phyloP scores from a whole-genome alignment of 2,888 invertebrate species.

The Caenorhabditis afra region DNA sequence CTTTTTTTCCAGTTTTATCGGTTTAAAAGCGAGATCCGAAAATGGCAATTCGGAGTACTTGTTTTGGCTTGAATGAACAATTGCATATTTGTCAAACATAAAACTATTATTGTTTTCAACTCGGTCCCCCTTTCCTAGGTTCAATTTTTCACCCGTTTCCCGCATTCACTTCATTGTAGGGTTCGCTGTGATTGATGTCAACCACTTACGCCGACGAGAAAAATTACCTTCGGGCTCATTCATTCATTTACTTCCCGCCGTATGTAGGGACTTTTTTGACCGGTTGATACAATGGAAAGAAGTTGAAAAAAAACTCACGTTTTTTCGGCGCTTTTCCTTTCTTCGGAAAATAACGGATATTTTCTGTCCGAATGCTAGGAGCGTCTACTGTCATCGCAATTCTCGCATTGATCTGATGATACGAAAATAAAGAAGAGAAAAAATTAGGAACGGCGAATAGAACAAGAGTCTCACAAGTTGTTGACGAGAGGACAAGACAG shows the following conservation, averaged over 20 bases:
- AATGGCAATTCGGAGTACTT: conserved; percentile 2
- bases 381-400: conserved; percentile 73
- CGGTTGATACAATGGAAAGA: not conserved
- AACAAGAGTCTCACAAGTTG: conserved; percentile 17
- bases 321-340: conserved; percentile 70
- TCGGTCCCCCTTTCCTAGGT: not conserved
- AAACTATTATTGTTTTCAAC: conserved; percentile 29
- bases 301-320: conserved; percentile 60
- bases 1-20: not conserved
- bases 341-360: conserved; percentile 75
- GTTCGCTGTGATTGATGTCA: conserved; percentile 35
- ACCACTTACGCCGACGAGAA: conserved; percentile 30
- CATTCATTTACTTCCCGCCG: not conserved
- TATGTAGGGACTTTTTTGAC: not conserved
- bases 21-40: conserved; percentile 4
- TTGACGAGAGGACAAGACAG: conserved; percentile 27
- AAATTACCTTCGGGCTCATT: conserved; percentile 26
- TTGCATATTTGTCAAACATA: conserved; percentile 21
- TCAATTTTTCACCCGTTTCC: conserved; percentile 41
- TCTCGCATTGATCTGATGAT: conserved; percentile 66
- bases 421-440: conserved; percentile 5
- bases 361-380: conserved; percentile 75
- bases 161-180: conserved; percentile 13
- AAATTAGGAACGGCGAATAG: conserved; percentile 12
- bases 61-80: conserved; percentile 39